These are phyloP conservation scores for Hylaeus anthracinus DNA, from an alignment of 1,140 invertebrate species.

Conservation along the genomic window DNA sequence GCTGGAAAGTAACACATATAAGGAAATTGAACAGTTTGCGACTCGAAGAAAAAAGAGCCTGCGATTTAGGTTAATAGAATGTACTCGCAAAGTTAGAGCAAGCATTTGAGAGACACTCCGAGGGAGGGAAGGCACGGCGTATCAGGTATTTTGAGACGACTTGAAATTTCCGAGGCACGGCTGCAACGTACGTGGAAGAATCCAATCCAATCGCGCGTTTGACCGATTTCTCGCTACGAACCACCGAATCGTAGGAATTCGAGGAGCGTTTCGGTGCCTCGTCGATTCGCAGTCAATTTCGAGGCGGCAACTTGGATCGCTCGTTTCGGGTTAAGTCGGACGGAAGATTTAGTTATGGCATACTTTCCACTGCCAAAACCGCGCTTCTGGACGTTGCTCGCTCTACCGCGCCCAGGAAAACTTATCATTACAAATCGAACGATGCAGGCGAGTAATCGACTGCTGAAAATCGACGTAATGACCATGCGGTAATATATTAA, in stretches of 20 bases:
- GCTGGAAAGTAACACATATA: too few species aligned
- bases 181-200: slow-evolving; percentile 49
- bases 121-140: neutral
- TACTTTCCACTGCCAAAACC: slow-evolving; percentile 58
- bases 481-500: neutral
- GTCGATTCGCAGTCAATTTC: slow-evolving; percentile 26
- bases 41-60: too few species aligned
- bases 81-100: neutral
- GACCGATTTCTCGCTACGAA: slow-evolving; percentile 57
- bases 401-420: slow-evolving; percentile 65
- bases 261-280: slow-evolving; percentile 16
- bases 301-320: slow-evolving; percentile 1
- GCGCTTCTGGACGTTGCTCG: neutral
- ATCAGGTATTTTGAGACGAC: neutral
- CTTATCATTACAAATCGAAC: slow-evolving; percentile 69
- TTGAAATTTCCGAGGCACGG: slow-evolving; percentile 33
- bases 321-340: slow-evolving; percentile 49
- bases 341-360: slow-evolving; percentile 60
- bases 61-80: too few species aligned
- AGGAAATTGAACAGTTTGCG: too few species aligned
- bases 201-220: slow-evolving; percentile 38
- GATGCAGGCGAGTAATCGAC: neutral
- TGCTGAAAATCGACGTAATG: neutral
- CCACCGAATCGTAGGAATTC: slow-evolving; percentile 58
- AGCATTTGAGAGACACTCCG: neutral